Conservation (phyloP, 2,888 invertebrate genomes). For the Prenolepis imparis region DNA sequence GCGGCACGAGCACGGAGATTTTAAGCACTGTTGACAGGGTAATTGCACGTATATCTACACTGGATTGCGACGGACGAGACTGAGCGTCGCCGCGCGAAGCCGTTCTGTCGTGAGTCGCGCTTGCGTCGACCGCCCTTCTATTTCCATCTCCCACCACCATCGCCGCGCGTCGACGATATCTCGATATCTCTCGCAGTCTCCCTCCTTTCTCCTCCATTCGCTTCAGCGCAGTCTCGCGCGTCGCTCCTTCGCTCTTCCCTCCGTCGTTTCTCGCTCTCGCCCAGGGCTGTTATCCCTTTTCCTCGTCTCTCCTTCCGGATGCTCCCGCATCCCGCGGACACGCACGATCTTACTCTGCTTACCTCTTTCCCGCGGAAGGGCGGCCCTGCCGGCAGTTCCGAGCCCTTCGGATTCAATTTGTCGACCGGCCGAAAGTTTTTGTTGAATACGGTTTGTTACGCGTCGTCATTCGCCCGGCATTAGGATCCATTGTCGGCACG, state of each 20-base stretch:
- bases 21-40: slow-evolving; percentile 80
- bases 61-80: slow-evolving; percentile 84
- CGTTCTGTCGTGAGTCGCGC: slow-evolving; percentile 77
- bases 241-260: slow-evolving; percentile 24
- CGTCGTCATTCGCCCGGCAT: slow-evolving; percentile 75
- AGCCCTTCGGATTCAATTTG: slow-evolving; percentile 79
- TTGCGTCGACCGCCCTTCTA: slow-evolving; percentile 77
- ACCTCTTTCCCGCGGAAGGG: slow-evolving; percentile 60
- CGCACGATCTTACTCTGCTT: slow-evolving; percentile 74
- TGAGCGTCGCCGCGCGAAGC: slow-evolving; percentile 83
- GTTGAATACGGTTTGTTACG: slow-evolving; percentile 81
- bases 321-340: slow-evolving; percentile 43
- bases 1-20: slow-evolving; percentile 69
- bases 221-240: neutral
- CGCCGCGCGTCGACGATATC: slow-evolving; percentile 37
- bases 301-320: slow-evolving; percentile 30
- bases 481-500: slow-evolving; percentile 68
- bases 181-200: slow-evolving; percentile 28
- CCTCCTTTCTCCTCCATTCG: neutral
- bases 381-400: slow-evolving; percentile 28
- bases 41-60: slow-evolving; percentile 84
- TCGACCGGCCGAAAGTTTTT: slow-evolving; percentile 78
- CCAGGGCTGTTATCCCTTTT: neutral
- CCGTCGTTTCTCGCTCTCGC: slow-evolving; percentile 10
- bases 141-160: slow-evolving; percentile 68